Evolutionary conservation across 23 tunicate species (phyloP).

Genomic region (Trididemnum clinides): DNA sequence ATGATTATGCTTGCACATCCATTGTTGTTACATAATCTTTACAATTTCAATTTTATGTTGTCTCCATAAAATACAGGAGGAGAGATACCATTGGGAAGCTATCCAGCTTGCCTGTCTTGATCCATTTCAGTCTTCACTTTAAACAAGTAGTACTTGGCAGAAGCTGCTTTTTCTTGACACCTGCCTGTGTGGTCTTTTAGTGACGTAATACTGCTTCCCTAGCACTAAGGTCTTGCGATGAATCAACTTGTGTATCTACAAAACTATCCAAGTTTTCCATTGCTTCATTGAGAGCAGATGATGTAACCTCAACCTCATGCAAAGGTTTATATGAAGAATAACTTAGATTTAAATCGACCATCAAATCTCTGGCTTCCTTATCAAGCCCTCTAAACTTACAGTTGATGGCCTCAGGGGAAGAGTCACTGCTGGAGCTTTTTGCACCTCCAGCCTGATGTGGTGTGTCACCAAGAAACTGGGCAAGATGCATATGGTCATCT

Average conservation of each 20-base stretch:
- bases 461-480: not conserved
- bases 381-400: not conserved
- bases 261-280: not conserved
- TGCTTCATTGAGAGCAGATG: not conserved
- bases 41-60: not conserved
- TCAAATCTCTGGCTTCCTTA: not conserved
- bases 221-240: not conserved
- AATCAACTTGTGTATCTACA: not conserved
- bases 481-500: not conserved
- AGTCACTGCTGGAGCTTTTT: not conserved
- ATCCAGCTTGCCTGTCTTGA: slow-evolving; percentile 1
- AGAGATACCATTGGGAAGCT: not conserved
- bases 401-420: not conserved
- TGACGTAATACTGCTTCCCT: not conserved
- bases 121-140: not conserved
- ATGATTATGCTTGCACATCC: not conserved
- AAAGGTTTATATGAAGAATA: not conserved
- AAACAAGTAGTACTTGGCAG: not conserved
- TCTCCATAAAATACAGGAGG: slow-evolving; percentile 3
- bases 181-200: not conserved
- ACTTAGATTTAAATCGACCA: not conserved
- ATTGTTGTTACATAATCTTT: not conserved
- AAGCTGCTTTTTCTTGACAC: not conserved
- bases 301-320: not conserved
- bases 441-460: not conserved